Base-by-base conservation (phyloP, 2,113 vertebrate genomes). In the Tenrec ecaudatus region DNA sequence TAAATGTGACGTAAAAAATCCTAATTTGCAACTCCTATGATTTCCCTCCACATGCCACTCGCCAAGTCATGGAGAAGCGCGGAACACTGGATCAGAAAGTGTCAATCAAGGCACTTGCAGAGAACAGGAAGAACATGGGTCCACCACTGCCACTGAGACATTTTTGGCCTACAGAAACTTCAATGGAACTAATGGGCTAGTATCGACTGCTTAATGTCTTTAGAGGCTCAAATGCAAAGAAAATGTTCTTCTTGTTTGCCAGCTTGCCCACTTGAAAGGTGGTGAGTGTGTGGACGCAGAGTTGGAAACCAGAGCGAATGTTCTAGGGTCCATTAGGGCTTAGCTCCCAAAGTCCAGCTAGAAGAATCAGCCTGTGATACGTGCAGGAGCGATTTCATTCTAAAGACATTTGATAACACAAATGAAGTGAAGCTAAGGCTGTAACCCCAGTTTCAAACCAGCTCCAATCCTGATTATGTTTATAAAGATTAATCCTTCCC, bases 401-500 rank as follows among this genome's bases (percentile, higher is more conserved):
- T 82, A 38, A 81, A 86, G 76, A 77, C 31, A 57, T 31, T 43
- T 29, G 53, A 78, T 68, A 78, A 76, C 20, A 69, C 22, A 71
- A 40, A 8, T 71, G 16, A 62, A 75, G 27, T 17, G n/a, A 90
- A 78, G 6, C 31, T 43, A 76, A 89, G 38, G 31, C 4, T 38
- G 29, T 38, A 66, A 66, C 3, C n/a, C 10, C 33, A 81, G 76
- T 19, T 25, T 29, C 66, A 82, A 38, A 60, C 69, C n/a, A 79
- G 43, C 58, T 81, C 1, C 31, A 47, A 69, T 69, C 25, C 62
- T 23, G 3, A 71, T 12, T 47, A 17, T 22, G 2, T 57, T 71
- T 33, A 19, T 7, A 62, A 36, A n/a, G 11, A 57, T 0, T 0
- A 19, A 43, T n/a, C 1, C 14, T 25, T n/a, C 6, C 53, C 12